Conservation (phyloP, 1,140 invertebrate genomes). For the Holotrichia oblita region DNA sequence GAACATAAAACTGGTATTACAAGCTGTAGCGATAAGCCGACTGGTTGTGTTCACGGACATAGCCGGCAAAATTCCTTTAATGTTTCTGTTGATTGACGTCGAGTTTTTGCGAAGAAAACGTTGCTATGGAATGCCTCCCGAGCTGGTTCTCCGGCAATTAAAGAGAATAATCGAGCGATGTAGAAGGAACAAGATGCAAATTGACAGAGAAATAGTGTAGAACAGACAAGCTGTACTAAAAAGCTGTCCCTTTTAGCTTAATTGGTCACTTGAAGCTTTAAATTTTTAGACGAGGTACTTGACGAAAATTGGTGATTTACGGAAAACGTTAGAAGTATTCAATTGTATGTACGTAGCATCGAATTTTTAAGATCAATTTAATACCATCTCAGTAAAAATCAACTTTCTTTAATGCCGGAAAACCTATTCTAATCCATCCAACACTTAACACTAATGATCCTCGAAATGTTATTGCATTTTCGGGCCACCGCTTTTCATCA, state of each 20-base stretch:
- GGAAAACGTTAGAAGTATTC: too few species aligned
- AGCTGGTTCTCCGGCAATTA: background rate
- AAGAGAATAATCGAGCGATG: background rate
- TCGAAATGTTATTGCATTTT: background rate
- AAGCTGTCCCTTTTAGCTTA: too few species aligned
- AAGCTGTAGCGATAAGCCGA: background rate
- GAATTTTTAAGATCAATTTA: background rate
- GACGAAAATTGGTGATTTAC: too few species aligned
- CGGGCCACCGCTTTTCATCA: background rate
- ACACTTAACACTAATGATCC: background rate
- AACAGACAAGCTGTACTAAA: too few species aligned
- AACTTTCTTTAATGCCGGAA: too few species aligned
- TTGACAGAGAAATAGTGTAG: background rate
- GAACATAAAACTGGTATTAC: too few species aligned
- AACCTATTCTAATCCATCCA: background rate
- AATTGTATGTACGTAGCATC: background rate
- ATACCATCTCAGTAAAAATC: background rate
- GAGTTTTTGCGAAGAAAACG: background rate
- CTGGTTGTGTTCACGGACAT: background rate
- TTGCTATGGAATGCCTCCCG: background rate
- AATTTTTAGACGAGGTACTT: too few species aligned
- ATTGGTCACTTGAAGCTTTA: too few species aligned
- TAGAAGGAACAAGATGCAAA: background rate
- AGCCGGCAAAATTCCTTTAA: slow-evolving; percentile 20
- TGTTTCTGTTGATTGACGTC: slow-evolving; percentile 16